Percentiles rank a stretch among this genome's conserved stretches.
Evolutionary conservation across 1,140 invertebrate genomes (phyloP).

Genomic region (Paraescarpia echinospica): DNA sequence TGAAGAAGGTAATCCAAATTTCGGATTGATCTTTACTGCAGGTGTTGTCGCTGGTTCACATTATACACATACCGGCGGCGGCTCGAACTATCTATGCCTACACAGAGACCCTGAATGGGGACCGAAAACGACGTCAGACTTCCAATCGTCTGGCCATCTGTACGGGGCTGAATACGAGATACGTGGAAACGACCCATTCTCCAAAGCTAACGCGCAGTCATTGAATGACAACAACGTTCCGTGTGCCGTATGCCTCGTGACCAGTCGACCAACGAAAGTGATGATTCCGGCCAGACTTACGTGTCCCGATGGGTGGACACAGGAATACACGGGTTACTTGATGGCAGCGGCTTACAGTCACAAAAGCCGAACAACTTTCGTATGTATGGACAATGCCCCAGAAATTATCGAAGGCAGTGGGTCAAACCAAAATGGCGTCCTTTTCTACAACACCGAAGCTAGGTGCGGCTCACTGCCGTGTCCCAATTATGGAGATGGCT

Average conservation of each 20-base stretch:
- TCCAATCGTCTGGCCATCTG: not conserved
- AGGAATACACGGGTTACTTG: conserved; percentile 36
- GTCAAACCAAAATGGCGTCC: conserved; percentile 24
- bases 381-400: conserved; percentile 20
- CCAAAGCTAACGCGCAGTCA: not conserved
- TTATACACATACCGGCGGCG: conserved; percentile 23
- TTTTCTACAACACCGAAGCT: conserved; percentile 34
- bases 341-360: conserved; percentile 26
- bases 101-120: conserved; percentile 25
- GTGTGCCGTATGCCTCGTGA: conserved; percentile 33
- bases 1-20: not conserved
- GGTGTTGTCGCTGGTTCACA: conserved; percentile 18
- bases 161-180: conserved; percentile 35
- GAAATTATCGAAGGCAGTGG: conserved; percentile 22
- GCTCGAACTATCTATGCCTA: conserved; percentile 26
- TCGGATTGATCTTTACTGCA: conserved; percentile 7
- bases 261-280: conserved; percentile 10
- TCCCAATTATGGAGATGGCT: conserved; percentile 33
- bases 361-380: conserved; percentile 12
- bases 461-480: conserved; percentile 35
- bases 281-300: conserved; percentile 37
- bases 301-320: conserved; percentile 35
- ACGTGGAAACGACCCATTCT: not conserved
- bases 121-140: not conserved
- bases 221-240: conserved; percentile 31